Conservation (phyloP, 2,888 invertebrate genomes). For the Ischnus inquisitorius region DNA sequence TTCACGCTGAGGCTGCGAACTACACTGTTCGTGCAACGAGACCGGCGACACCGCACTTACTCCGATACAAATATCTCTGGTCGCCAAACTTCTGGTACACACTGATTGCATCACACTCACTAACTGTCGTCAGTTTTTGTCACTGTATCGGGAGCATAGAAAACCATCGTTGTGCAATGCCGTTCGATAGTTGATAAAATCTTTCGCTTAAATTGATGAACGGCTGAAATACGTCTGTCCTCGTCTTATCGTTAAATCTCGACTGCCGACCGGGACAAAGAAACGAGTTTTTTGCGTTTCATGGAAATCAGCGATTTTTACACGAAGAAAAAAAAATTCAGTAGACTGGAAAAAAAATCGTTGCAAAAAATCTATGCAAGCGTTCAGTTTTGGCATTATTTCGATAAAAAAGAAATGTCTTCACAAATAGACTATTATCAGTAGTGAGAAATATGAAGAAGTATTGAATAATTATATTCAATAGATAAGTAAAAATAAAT, state of each 20-base stretch:
- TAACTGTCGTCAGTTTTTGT: neutral
- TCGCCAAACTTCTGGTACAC: conserved; percentile 55
- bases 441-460: too few relatives aligned
- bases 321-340: too few relatives aligned
- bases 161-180: neutral
- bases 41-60: neutral
- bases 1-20: conserved; percentile 68
- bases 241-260: neutral
- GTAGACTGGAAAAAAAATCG: too few relatives aligned
- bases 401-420: too few relatives aligned
- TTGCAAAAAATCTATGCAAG: too few relatives aligned
- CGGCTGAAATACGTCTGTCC: neutral
- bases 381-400: too few relatives aligned
- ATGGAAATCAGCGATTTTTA: too few relatives aligned
- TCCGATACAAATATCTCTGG: conserved; percentile 37
- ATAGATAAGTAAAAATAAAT: too few relatives aligned
- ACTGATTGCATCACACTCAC: conserved; percentile 32
- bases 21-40: conserved; percentile 33
- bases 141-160: neutral
- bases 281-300: too few relatives aligned
- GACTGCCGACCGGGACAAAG: too few relatives aligned
- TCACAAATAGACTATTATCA: too few relatives aligned
- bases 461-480: too few relatives aligned
- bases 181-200: neutral
- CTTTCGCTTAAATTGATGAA: neutral